Conservation (phyloP, 2,888 invertebrate species). For the Gryllus longicercus region DNA sequence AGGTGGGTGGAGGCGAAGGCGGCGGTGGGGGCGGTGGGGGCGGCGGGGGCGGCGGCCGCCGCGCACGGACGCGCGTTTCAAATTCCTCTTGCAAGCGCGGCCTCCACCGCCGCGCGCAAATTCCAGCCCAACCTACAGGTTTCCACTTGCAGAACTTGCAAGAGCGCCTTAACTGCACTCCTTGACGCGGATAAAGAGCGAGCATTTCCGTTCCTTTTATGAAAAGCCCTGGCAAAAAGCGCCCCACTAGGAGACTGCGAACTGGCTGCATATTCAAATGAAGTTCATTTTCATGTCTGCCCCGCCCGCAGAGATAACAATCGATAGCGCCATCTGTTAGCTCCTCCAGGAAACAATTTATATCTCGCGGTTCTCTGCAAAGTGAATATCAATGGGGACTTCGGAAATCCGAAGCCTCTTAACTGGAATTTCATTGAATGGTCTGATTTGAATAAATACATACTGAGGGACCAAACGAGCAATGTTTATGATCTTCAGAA, state of each 20-base stretch:
- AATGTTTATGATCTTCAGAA: slow-evolving; percentile 2
- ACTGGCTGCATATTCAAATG: slow-evolving; percentile 18
- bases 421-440: slow-evolving; percentile 17
- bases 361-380: slow-evolving; percentile 9
- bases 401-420: slow-evolving; percentile 2
- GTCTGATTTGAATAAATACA: slow-evolving; percentile 17
- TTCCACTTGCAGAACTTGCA: slow-evolving; percentile 1
- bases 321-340: slow-evolving; percentile 28
- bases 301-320: slow-evolving; percentile 24
- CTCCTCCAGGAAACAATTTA: slow-evolving; percentile 10
- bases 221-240: not conserved
- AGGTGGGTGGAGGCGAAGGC: not conserved
- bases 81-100: not conserved
- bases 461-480: slow-evolving; percentile 6
- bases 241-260: slow-evolving; percentile 8
- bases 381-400: slow-evolving; percentile 17
- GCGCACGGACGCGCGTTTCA: not conserved
- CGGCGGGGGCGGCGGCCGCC: not conserved
- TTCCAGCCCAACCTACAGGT: not conserved
- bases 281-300: slow-evolving; percentile 21
- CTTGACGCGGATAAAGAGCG: not conserved
- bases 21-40: not conserved
- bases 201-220: not conserved
- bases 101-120: not conserved
- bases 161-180: not conserved